Conservation (phyloP, 2,113 vertebrate genomes). For the Protobothrops mucrosquamatus region DNA sequence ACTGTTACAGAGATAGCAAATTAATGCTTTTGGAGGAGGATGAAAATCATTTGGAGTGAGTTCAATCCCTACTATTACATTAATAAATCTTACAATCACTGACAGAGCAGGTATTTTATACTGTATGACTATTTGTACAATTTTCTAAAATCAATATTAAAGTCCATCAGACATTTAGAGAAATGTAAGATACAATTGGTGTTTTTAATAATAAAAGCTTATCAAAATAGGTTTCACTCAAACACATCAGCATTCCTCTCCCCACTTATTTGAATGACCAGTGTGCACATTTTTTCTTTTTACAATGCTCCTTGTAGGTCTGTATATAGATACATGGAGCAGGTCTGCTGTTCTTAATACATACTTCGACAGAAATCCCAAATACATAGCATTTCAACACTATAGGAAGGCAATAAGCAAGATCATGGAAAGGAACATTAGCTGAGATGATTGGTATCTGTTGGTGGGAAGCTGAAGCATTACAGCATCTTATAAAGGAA, state of each 20-base stretch:
- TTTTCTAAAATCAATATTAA: background rate
- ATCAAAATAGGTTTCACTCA: slow-evolving; percentile 40
- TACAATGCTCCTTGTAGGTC: background rate
- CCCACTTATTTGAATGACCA: slow-evolving; percentile 21
- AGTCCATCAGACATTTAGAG: slow-evolving; percentile 34
- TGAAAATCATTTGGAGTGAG: slow-evolving; percentile 28
- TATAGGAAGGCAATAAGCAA: background rate
- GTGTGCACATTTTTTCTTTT: slow-evolving; percentile 24
- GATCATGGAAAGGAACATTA: background rate
- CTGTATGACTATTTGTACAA: slow-evolving; percentile 20
- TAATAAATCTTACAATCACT: slow-evolving; percentile 30
- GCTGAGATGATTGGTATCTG: slow-evolving; percentile 24
- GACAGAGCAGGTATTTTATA: slow-evolving; percentile 6
- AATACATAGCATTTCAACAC: slow-evolving; percentile 7
- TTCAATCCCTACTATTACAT: background rate
- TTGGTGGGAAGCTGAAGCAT: background rate
- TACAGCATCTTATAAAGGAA: slow-evolving; percentile 25
- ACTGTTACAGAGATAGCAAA: slow-evolving; percentile 1
- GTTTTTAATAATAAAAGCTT: slow-evolving; percentile 7
- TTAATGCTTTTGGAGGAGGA: slow-evolving; percentile 9
- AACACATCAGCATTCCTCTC: slow-evolving; percentile 19
- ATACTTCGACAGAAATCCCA: background rate
- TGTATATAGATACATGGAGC: slow-evolving; percentile 23
- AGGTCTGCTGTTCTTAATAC: background rate
- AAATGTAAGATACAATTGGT: slow-evolving; percentile 29